These are phyloP conservation scores for Hyaena hyaena DNA, from an alignment of 2,113 vertebrate species.

Conservation along the genomic window DNA sequence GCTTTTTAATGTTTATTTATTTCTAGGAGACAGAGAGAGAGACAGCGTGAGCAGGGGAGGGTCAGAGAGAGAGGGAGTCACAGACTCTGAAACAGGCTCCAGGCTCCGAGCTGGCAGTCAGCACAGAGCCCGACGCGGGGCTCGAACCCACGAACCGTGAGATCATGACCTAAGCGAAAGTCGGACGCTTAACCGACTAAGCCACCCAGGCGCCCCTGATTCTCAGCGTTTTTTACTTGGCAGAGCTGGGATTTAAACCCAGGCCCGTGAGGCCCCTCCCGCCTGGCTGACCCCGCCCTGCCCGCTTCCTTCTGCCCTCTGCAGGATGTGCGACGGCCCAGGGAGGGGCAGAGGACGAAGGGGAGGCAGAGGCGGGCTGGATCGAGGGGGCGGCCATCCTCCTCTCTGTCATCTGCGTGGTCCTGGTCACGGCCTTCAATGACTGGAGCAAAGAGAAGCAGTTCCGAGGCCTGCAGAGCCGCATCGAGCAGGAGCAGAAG, in stretches of 20 bases:
- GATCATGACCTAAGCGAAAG: too few species aligned
- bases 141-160: too few species aligned
- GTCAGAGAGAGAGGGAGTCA: too few species aligned
- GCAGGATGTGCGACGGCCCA: constrained; percentile 91
- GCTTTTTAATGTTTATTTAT: too few species aligned
- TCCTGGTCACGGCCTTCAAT: constrained; percentile 98
- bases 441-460: constrained; percentile 99
- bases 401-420: constrained; percentile 97
- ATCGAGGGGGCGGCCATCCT: constrained; percentile 99
- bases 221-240: not conserved
- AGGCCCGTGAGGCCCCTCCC: not conserved
- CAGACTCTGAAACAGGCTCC: too few species aligned
- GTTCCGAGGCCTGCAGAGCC: constrained; percentile 97
- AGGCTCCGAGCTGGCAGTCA: too few species aligned
- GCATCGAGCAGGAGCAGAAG: constrained; percentile 99
- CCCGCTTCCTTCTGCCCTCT: not conserved
- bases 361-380: constrained; percentile 97
- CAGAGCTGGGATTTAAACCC: not conserved
- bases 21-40: too few species aligned
- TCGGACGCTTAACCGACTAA: too few species aligned
- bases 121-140: too few species aligned
- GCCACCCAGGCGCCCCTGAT: too few species aligned
- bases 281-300: rapidly evolving
- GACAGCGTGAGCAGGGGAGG: too few species aligned
- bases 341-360: constrained; percentile 94